Evolutionary conservation across 2,797 vertebrate genomes (phyloP), one percentile per base, ranked within the genome.

Genomic region (Graptemys geographica): DNA sequence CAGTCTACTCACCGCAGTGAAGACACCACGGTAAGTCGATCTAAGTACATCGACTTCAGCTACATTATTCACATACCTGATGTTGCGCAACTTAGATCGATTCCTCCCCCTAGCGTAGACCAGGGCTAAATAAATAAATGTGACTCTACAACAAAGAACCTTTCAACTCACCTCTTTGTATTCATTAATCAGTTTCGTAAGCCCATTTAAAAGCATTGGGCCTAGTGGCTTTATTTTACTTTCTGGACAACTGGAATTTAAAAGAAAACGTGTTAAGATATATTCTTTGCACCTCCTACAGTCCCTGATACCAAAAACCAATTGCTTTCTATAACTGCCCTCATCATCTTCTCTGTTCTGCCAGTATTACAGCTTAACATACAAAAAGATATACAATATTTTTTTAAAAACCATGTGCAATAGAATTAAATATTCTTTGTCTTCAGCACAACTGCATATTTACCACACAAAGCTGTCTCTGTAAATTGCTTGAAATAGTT

Each of bases 161-260:
- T 91, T 88, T 88, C 79, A 91, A 89, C 98, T 98, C 98, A 99
- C 99, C 99, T 99, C 99, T 97, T 99, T 99, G 97, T 99, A 99
- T 97, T 99, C 99, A 96, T 99, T 99, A 90, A 99, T 99, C 93
- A 99, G 98, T 94, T 99, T 99, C 85, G 99, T 99, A 41, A 99
- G 99, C 82, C 99, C 99, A 97, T 99, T 99, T 83, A 99, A 98
- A 96, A 99, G 98, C 99, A 99, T 99, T 28, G 99, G 98, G 82
- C 99, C 99, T 91, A 99, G 97, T 4, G 99, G 99, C 79, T 99
- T 99, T 97, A 99, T 98, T 98, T 99, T 99, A 91, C 98, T 98
- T 95, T 99, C 99, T 85, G 99, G 99, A 92, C 99, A 99, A 92
- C 99, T 99, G 97, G 69, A 97, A 97, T 96, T 87, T 97, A 80